Base-by-base conservation (phyloP, 2,113 vertebrate species). In the Chlamydotis undulata region DNA sequence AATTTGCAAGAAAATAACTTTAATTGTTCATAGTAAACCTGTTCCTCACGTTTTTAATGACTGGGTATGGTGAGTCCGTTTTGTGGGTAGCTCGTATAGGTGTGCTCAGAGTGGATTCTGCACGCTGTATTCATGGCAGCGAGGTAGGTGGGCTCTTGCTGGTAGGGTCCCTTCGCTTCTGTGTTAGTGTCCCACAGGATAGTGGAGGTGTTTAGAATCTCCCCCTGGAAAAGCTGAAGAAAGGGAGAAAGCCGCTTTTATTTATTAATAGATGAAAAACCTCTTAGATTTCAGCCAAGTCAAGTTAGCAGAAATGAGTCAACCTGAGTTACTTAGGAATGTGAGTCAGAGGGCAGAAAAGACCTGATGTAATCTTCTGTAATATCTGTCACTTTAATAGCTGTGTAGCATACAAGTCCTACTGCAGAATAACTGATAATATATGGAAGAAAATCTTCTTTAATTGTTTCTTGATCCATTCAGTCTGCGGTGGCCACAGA, bases 311-410 rank as follows among this genome's bases (percentile, higher is more conserved):
- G 73, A 84, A 75, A 87, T 96, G 90, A 96, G 60, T 95, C 95
- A 93, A 19, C 25, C 64, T 4, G 8, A 86, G 63, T 86, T 89
- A 92, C 90, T 94, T 68, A 65, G 41, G 89, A 95, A 10, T 19
- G 47, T 96, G 96, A 97, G 92, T 94, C 92, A 97, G 79, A 93
- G 83, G 53, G 33, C 68, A 84, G 92, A 91, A 68, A 56, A 83
- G 91, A 64, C 86, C 56, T 82, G 88, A 56, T 80, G 73, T 78
- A 8, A 83, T 88, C 73, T 53, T 49, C 75, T 76, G 89, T 57
- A 24, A 13, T 70, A 83, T 19, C 90, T 81, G 59, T 84, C 4
- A 0, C 60, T 67, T 59, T 0, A 29, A 14, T 1, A 86, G 64
- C 16, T 2, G 29, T 4, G 22, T 56, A 43, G 56, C 55, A 41